phyloP scores from a whole-genome alignment of 2,888 invertebrate species.

The Silvanus unidentatus region DNA sequence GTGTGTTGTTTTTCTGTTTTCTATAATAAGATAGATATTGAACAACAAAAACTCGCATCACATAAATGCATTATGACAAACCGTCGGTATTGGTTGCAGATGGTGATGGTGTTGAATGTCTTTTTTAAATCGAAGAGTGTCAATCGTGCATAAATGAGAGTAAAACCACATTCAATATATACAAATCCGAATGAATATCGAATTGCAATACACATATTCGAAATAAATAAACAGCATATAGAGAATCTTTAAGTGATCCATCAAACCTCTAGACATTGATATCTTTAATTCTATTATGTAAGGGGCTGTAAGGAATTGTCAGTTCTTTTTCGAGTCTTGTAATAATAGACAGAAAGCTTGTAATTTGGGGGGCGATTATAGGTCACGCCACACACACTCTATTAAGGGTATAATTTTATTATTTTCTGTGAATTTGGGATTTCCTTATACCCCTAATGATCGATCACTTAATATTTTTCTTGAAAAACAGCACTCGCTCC shows the following conservation, averaged over 20 bases:
- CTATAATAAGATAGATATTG: slow-evolving; percentile 20
- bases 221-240: no score
- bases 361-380: no score
- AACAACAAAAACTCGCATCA: no score
- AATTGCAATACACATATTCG: slow-evolving; percentile 14
- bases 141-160: slow-evolving; percentile 3
- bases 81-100: background rate
- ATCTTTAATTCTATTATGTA: slow-evolving; percentile 28
- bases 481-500: no score
- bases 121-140: slow-evolving; percentile 19
- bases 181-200: slow-evolving; percentile 25
- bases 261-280: slow-evolving; percentile 29
- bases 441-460: no score
- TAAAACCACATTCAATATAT: slow-evolving; percentile 10
- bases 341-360: no score
- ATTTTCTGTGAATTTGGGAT: no score
- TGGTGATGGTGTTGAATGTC: slow-evolving; percentile 11
- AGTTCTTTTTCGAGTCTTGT: background rate
- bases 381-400: no score
- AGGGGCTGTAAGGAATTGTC: background rate
- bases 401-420: no score
- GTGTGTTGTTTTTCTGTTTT: slow-evolving; percentile 17
- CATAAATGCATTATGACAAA: no score
- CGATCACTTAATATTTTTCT: no score
- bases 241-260: slow-evolving; percentile 20